Percentiles rank a stretch among this genome's conserved stretches.
These are phyloP conservation scores for Hemichromis elongatus DNA, from an alignment of 2,113 vertebrate genomes.

Conservation along the genomic window DNA sequence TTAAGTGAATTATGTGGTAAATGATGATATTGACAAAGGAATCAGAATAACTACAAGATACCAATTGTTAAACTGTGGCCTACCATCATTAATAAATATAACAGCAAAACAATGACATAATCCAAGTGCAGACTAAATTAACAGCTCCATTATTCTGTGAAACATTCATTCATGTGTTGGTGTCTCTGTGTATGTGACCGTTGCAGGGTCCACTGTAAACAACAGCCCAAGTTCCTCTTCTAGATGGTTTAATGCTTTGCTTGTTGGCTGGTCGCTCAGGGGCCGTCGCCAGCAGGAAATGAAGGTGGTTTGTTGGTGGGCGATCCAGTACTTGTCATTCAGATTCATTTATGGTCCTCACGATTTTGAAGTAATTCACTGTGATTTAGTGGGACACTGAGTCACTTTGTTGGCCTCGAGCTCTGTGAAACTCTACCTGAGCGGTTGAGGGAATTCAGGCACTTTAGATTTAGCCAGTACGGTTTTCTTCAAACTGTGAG, in stretches of 20 bases:
- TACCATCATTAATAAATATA: neutral
- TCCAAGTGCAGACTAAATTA: neutral
- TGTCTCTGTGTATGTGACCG: neutral
- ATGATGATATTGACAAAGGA: neutral
- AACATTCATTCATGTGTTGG: neutral
- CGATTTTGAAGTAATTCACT: conserved; percentile 23
- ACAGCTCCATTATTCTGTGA: neutral
- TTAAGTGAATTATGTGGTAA: neutral
- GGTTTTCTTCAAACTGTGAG: neutral
- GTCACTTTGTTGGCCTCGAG: conserved; percentile 35
- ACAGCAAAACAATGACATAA: neutral
- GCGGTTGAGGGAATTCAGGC: conserved; percentile 5
- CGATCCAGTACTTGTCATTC: conserved; percentile 45
- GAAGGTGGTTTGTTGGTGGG: conserved; percentile 43
- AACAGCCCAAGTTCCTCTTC: neutral
- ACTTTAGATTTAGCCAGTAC: conserved; percentile 23
- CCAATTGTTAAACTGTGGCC: neutral
- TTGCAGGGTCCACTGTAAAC: neutral
- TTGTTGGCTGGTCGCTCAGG: neutral
- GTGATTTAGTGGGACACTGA: conserved; percentile 42
- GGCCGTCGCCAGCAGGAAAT: conserved; percentile 31
- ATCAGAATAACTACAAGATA: neutral
- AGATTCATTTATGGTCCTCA: conserved; percentile 33
- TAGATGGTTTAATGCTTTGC: conserved; percentile 11
- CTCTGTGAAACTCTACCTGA: conserved; percentile 29